These are phyloP conservation scores for Tangara arthus DNA, from an alignment of 2,797 vertebrate species.

Conservation along the genomic window DNA sequence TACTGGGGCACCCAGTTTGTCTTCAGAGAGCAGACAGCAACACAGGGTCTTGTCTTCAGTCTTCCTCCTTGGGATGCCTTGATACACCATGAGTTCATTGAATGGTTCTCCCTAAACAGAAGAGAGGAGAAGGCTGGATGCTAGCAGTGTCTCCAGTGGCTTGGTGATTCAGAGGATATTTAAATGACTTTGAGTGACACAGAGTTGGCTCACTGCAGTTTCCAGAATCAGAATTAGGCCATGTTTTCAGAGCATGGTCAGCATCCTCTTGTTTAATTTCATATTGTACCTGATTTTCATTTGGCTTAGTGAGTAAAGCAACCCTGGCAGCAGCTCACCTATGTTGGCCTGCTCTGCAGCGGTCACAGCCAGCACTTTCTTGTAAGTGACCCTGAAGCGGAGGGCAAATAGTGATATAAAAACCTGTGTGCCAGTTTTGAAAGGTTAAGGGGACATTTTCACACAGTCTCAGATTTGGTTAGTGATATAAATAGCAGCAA, in stretches of 20 bases:
- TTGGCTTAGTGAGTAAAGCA: neutral
- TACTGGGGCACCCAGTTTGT: neutral
- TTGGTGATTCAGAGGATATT: neutral
- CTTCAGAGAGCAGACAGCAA: neutral
- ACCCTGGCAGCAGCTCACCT: neutral
- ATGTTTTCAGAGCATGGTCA: neutral
- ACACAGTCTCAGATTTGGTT: neutral
- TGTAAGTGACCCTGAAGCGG: neutral
- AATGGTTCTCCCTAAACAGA: neutral
- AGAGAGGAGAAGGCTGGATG: neutral
- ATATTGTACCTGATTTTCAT: neutral
- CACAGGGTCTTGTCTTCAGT: neutral
- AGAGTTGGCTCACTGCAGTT: neutral
- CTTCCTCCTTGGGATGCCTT: neutral
- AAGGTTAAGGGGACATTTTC: neutral
- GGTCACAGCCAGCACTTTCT: neutral
- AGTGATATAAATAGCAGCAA: neutral
- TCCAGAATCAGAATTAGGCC: neutral
- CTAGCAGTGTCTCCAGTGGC: neutral
- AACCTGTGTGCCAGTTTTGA: neutral
- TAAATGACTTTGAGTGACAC: neutral
- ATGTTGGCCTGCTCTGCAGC: neutral
- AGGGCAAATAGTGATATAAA: neutral
- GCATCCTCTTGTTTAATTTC: neutral
- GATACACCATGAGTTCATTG: neutral